phyloP scores from a whole-genome alignment of 2,797 vertebrate species.

The Oophaga sylvatica region DNA sequence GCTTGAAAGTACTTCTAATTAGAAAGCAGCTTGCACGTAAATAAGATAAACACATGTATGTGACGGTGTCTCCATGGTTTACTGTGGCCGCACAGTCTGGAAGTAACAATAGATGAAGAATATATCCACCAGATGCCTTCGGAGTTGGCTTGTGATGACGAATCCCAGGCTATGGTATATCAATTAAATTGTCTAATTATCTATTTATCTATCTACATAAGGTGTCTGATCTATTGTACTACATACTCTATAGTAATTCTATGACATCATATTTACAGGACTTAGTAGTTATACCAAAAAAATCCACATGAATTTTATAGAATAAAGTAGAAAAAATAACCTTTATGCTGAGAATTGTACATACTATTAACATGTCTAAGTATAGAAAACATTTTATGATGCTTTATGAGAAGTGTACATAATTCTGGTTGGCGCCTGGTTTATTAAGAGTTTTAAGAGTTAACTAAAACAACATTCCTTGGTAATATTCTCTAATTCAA shows the following conservation, averaged over 20 bases:
- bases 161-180: too few relatives aligned
- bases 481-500: slow-evolving; percentile 14
- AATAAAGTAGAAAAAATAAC: not conserved
- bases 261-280: too few relatives aligned
- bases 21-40: not conserved
- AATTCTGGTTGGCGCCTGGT: not conserved
- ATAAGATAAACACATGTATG: not conserved
- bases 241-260: too few relatives aligned
- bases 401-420: not conserved
- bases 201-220: not conserved
- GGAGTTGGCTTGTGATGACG: too few relatives aligned
- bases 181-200: not conserved
- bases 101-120: too few relatives aligned
- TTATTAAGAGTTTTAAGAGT: slow-evolving; percentile 1
- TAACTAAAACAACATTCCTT: slow-evolving; percentile 51
- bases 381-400: not conserved
- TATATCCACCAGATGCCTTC: too few relatives aligned
- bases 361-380: not conserved
- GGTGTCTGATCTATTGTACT: too few relatives aligned
- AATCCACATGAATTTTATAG: too few relatives aligned
- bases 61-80: too few relatives aligned
- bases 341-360: too few relatives aligned
- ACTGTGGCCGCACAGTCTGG: too few relatives aligned
- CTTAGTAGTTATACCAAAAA: too few relatives aligned
- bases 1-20: not conserved